A percentile compares a stretch with the other conserved stretches of the same genome.
Evolutionary conservation across 2,113 vertebrate species (phyloP).

Genomic region (Platysteira castanea): DNA sequence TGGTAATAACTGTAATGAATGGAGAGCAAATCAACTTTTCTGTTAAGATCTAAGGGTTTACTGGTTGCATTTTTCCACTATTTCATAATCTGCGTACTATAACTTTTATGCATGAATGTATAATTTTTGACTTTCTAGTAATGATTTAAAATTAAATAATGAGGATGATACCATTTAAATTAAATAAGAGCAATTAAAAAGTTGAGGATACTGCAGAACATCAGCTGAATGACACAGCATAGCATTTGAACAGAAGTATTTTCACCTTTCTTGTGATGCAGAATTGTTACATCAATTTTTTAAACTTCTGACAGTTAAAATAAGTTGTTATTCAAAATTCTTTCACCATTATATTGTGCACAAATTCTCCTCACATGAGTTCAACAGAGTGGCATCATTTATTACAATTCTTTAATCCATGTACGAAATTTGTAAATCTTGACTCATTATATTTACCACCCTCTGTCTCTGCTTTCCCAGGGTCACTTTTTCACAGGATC

Average conservation of each 20-base stretch:
- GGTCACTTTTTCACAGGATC: background rate
- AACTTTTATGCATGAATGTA: background rate
- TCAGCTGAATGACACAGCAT: rapidly evolving
- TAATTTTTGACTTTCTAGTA: background rate
- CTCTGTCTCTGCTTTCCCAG: background rate
- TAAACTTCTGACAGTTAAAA: background rate
- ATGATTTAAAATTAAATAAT: background rate
- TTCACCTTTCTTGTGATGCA: background rate
- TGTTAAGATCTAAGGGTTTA: background rate
- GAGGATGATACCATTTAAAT: background rate
- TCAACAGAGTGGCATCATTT: background rate
- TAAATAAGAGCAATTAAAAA: background rate
- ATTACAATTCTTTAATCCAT: background rate
- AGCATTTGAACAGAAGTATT: background rate
- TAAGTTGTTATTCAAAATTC: background rate
- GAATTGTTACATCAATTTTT: background rate
- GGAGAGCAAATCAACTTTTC: background rate
- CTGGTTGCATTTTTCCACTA: background rate
- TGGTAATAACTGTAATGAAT: background rate
- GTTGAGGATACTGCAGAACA: background rate
- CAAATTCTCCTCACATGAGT: background rate
- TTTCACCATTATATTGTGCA: background rate
- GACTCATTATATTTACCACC: background rate
- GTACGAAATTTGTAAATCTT: background rate
- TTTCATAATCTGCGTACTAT: background rate